Base-by-base conservation (phyloP, 1,140 invertebrate species). In the Psilanteris sp. region DNA sequence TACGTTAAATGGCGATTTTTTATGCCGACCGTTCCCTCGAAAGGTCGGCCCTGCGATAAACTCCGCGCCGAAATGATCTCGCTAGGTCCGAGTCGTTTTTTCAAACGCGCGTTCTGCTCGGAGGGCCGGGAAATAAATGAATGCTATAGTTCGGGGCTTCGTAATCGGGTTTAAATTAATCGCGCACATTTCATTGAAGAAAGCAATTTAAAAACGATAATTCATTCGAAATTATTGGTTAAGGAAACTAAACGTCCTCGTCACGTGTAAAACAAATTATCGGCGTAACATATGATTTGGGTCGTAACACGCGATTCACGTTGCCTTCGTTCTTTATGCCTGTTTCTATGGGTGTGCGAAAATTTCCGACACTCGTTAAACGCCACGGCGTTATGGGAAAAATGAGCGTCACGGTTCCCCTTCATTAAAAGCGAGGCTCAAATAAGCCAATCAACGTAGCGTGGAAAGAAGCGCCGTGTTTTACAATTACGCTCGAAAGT, bases 201-300 rank as follows among this genome's bases (percentile, higher is more conserved):
- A 50, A 20, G 32, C 24, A 62, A 54, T 54, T 66, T 26, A 54
- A 54, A 43, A 20, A 29, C 37, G n/a, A 54, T 66, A 52, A 66
- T 66, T 52, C 37, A 44, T 4, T 16, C 24, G 13, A 44, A 66
- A 66, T 54, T 27, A 54, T 66, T 26, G 61, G 37, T 44, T 44
- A 43, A 36, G 29, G 44, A 50, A 61, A 36, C 57, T 31, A 39
- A 66, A 66, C 29, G 46, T 10, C 27, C 61, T 66, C 50, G 48
- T 66, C 37, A 66, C 48, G 62, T 64, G 59, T 55, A 29, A 54
- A 27, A 29, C 22, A 31, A 50, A 62, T 62, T 62, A 50, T 62
- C 26, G 22, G 16, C 27, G 13, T 11, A 67, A 22, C 62, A 26
- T 37, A 39, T 46, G 62, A 67, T 55, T 32, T 52, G 1, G n/a